phyloP scores from a whole-genome alignment of 2,888 invertebrate species.

The Protonemura montana region DNA sequence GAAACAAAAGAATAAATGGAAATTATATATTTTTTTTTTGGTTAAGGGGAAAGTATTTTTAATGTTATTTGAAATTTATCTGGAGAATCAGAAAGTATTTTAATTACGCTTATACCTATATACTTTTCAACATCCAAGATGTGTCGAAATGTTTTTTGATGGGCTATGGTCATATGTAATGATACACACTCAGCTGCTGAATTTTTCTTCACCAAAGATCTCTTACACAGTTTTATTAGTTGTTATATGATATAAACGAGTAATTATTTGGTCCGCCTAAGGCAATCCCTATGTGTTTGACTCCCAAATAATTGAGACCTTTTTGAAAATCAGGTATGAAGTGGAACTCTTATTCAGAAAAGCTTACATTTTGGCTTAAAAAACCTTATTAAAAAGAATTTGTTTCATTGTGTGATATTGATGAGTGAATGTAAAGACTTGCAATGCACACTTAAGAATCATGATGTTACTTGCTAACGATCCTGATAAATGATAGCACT shows the following conservation, averaged over 20 bases:
- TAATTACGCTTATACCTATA: conserved; percentile 26
- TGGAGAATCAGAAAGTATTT: conserved; percentile 9
- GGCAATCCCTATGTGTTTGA: neutral
- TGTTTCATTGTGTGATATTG: neutral
- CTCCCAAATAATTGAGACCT: neutral
- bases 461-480: neutral
- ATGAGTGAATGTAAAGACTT: neutral
- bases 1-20: conserved; percentile 37
- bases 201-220: neutral
- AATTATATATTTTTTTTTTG: neutral
- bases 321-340: no score
- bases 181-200: neutral
- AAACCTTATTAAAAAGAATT: no score
- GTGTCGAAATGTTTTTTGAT: neutral
- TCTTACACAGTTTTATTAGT: neutral
- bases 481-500: no score
- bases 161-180: neutral
- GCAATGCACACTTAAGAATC: neutral
- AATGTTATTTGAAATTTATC: neutral
- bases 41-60: neutral
- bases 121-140: neutral
- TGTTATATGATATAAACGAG: neutral
- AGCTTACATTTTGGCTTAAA: no score
- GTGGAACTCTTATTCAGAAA: no score
- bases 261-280: neutral